Base-by-base conservation (phyloP, 1,140 invertebrate genomes). In the Helicoverpa armigera region DNA sequence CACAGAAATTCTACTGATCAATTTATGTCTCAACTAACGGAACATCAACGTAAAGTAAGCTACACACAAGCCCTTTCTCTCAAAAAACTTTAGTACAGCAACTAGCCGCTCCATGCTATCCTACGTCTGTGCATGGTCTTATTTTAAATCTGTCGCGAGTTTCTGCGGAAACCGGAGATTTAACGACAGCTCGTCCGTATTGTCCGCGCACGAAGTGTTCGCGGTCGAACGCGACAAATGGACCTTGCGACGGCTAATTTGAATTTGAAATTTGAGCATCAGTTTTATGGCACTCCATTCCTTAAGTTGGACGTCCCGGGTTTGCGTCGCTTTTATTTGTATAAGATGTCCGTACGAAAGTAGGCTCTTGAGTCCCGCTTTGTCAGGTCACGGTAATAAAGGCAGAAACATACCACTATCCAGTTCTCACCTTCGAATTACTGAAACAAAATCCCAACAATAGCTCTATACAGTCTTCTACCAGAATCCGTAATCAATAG, bases 131-230 rank as follows among this genome's bases (percentile, higher is more conserved):
- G 65, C 69, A 84, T 88, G 91, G 90, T 91, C 90, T 92, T 90
- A 92, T 92, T 92, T 91, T 89, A 88, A 92, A 88, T 88, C 87
- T 89, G 86, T 82, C 82, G 86, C 82, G 83, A 86, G 86, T 94
- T 93, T 94, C 90, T 89, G 82, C 91, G 90, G 92, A 94, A 92
- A 94, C 86, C 83, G 85, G 84, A 89, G 89, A 92, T 90, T 94
- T 92, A 91, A 94, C 90, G 91, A 91, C 87, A 88, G 82, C 84
- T 90, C 89, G 88, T 92, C 92, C 84, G 90, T 82, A 92, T 93
- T 94, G 91, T 93, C 91, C 90, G 83, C 82, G 82, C 90, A 93
- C 92, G 92, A 84, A 91, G 86, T 88, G 83, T 87, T 85, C 82
- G 84, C 82, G 81, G 79, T 60, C 85, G 86, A 84, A 87, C 65